phyloP scores from a whole-genome alignment of 1,140 invertebrate species.

The Habropoda laboriosa region DNA sequence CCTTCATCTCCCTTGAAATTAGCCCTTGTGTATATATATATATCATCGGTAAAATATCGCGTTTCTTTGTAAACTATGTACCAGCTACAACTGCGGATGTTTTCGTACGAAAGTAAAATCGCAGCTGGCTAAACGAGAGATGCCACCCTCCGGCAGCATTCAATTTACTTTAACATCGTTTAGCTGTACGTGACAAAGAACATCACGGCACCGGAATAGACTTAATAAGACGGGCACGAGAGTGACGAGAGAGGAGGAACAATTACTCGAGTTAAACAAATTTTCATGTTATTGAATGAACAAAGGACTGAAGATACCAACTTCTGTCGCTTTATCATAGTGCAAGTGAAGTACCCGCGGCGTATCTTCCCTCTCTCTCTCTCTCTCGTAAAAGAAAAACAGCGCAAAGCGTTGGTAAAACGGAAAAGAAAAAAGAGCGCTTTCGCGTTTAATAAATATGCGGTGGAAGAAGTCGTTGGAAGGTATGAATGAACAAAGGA shows the following conservation, averaged over 20 bases:
- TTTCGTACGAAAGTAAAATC: neutral
- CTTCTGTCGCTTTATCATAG: slow-evolving; percentile 29
- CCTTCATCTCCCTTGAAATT: no score
- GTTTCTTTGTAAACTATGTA: neutral
- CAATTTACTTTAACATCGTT: slow-evolving; percentile 44
- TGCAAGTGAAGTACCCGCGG: neutral
- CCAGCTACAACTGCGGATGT: neutral
- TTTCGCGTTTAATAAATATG: slow-evolving; percentile 20
- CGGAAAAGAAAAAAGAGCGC: no score
- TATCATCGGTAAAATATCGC: neutral
- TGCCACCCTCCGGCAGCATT: neutral
- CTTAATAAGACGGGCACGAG: slow-evolving; percentile 25
- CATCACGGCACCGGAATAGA: slow-evolving; percentile 14
- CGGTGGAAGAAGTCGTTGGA: neutral
- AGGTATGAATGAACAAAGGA: slow-evolving; percentile 12
- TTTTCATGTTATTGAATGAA: slow-evolving; percentile 27
- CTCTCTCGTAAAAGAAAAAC: neutral
- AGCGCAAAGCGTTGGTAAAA: neutral
- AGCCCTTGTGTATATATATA: no score
- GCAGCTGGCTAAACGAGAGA: neutral
- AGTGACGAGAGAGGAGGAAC: slow-evolving; percentile 17
- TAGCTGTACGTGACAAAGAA: slow-evolving; percentile 37
- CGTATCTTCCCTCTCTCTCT: neutral
- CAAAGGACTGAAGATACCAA: slow-evolving; percentile 24
- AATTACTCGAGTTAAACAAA: slow-evolving; percentile 50